These are phyloP conservation scores for Pristionchus fissidentatus DNA, from an alignment of 2,888 invertebrate genomes.

Conservation along the genomic window DNA sequence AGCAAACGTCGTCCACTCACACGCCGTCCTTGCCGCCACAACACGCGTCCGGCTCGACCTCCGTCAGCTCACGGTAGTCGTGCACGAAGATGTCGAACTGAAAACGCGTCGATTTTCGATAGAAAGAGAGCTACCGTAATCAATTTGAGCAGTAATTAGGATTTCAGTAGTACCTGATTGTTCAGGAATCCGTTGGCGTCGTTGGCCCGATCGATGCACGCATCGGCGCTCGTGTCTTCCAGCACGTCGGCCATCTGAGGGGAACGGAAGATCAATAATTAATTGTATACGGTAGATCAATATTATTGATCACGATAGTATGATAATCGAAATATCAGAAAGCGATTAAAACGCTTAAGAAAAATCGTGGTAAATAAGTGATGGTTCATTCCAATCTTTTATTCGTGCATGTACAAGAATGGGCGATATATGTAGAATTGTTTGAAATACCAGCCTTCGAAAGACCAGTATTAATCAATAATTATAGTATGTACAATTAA, in stretches of 20 bases:
- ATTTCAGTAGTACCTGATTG: slow-evolving; percentile 34
- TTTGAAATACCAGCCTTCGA: not conserved
- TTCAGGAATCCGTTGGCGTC: slow-evolving; percentile 43
- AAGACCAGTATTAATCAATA: no score
- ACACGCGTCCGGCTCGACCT: slow-evolving; percentile 18
- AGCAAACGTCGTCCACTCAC: slow-evolving; percentile 33
- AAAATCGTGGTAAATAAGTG: not conserved
- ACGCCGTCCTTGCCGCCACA: slow-evolving; percentile 35
- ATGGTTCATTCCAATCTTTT: not conserved
- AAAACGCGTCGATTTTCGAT: not conserved
- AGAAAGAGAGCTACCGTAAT: not conserved
- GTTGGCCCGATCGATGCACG: slow-evolving; percentile 34
- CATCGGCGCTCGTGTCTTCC: slow-evolving; percentile 5
- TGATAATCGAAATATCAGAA: not conserved
- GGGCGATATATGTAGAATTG: not conserved
- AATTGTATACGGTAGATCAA: no score
- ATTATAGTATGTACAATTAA: no score
- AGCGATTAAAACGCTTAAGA: not conserved
- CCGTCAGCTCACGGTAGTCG: slow-evolving; percentile 48
- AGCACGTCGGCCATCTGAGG: slow-evolving; percentile 35
- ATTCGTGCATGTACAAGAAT: not conserved
- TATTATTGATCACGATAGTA: not conserved
- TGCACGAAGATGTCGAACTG: slow-evolving; percentile 50
- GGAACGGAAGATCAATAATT: slow-evolving; percentile 22
- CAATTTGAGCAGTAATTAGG: not conserved